Percentiles rank a stretch among this genome's conserved stretches.
Conservation (phyloP, 2,888 invertebrate genomes). For the Andrena praecox region DNA sequence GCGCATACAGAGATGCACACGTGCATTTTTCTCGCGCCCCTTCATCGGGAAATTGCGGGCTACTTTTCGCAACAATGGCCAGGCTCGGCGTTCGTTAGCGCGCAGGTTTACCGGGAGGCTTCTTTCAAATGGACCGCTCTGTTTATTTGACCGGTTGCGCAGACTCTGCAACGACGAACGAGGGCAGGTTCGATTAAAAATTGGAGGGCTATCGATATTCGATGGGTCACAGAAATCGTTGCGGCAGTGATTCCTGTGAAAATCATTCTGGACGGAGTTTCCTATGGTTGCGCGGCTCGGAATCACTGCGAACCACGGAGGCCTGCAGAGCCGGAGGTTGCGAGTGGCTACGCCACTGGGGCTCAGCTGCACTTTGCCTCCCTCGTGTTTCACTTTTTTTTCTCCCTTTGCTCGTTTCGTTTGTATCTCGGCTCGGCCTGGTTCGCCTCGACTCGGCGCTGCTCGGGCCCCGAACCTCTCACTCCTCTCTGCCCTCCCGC, state of each 20-base stretch:
- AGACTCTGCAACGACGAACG: not conserved
- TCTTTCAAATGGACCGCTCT: conserved; percentile 35
- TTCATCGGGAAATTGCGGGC: conserved; percentile 64
- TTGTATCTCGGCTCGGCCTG: conserved; percentile 76
- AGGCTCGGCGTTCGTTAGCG: conserved; percentile 51
- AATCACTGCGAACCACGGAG: conserved; percentile 9
- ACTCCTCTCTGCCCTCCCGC: conserved; percentile 28
- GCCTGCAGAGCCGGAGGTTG: conserved; percentile 16
- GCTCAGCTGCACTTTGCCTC: conserved; percentile 81
- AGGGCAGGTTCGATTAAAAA: not conserved
- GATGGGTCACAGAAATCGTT: not conserved
- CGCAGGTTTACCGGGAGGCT: conserved; percentile 44
- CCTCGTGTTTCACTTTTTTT: conserved; percentile 78
- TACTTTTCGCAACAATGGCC: conserved; percentile 61
- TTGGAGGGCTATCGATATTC: not conserved
- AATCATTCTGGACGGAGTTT: not conserved
- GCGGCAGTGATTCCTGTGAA: not conserved
- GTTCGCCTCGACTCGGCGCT: conserved; percentile 70
- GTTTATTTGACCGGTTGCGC: conserved; percentile 24
- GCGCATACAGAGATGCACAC: conserved; percentile 36
- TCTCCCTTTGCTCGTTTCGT: conserved; percentile 74
- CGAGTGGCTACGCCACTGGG: conserved; percentile 74
- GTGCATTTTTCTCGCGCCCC: conserved; percentile 51
- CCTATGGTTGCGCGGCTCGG: not conserved
- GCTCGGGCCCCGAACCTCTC: conserved; percentile 64